Percentiles rank a stretch among this genome's conserved stretches.
phyloP scores from a whole-genome alignment of 2,797 vertebrate genomes.

The Diplodus sargus region DNA sequence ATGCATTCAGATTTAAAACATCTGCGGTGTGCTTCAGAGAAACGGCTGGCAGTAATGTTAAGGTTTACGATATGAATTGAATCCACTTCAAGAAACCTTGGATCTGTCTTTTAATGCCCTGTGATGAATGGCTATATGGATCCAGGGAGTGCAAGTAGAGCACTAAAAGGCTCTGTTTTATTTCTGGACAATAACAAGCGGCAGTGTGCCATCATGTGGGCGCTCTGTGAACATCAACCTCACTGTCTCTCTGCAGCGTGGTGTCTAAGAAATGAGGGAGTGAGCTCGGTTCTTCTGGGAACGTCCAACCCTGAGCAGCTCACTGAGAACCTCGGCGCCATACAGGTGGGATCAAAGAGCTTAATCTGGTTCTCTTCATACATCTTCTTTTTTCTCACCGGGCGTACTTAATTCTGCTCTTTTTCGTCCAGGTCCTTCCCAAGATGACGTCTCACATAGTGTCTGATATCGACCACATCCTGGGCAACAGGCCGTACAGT shows the following conservation, averaged over 20 bases:
- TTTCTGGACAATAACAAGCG: slow-evolving; percentile 15
- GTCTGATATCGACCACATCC: slow-evolving; percentile 95
- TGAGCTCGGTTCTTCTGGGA: slow-evolving; percentile 97
- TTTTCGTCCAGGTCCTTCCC: slow-evolving; percentile 90
- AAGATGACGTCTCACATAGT: slow-evolving; percentile 98
- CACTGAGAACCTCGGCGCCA: slow-evolving; percentile 98
- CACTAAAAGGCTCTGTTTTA: neutral
- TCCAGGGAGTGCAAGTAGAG: neutral
- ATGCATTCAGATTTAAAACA: neutral
- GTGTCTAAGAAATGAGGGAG: slow-evolving; percentile 98
- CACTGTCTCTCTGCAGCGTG: slow-evolving; percentile 85
- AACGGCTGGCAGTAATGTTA: neutral
- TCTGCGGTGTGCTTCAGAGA: neutral
- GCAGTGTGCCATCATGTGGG: slow-evolving; percentile 44
- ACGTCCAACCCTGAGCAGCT: slow-evolving; percentile 97
- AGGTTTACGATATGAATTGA: neutral
- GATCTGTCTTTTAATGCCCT: neutral
- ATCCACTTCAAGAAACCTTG: neutral
- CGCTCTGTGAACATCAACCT: slow-evolving; percentile 22
- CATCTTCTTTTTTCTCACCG: neutral
- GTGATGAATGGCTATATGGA: neutral
- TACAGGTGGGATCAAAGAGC: slow-evolving; percentile 87
- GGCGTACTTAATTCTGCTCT: neutral
- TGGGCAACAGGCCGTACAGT: slow-evolving; percentile 96
- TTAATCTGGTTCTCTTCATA: slow-evolving; percentile 1